Conservation (phyloP, 2,113 vertebrate species). For the Brienomyrus longianalis region DNA sequence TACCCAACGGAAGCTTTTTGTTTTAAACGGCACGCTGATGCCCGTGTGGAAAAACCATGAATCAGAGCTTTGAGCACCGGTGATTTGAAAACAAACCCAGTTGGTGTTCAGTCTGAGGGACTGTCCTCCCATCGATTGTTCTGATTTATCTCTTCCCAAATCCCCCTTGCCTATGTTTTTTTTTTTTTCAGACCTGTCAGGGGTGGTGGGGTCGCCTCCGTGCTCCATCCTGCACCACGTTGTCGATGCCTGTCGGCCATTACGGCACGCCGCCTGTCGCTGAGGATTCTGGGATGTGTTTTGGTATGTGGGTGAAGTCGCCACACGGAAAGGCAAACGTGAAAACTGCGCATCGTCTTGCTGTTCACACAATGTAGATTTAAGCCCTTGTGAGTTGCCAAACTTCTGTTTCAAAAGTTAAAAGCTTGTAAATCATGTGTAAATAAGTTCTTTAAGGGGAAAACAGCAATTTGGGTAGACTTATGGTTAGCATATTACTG, state of each 20-base stretch:
- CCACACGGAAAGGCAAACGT: neutral
- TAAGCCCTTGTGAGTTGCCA: neutral
- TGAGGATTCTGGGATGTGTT: neutral
- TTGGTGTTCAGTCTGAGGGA: neutral
- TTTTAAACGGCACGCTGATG: neutral
- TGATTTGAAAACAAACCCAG: neutral
- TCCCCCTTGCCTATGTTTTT: neutral
- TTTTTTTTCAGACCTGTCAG: neutral
- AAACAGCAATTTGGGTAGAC: neutral
- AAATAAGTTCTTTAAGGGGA: neutral
- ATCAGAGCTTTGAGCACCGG: neutral
- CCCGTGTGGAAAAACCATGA: neutral
- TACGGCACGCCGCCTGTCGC: neutral
- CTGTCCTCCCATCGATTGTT: neutral
- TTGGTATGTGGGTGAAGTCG: neutral
- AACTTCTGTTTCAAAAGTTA: neutral
- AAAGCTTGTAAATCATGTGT: neutral
- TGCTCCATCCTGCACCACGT: neutral
- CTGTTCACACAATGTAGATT: neutral
- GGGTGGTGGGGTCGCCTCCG: neutral
- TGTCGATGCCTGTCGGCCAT: neutral
- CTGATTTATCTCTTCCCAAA: neutral
- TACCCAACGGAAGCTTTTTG: neutral
- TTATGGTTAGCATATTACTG: neutral
- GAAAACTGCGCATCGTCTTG: neutral